Percentiles rank a stretch among this genome's conserved stretches.
Evolutionary conservation across 2,113 vertebrate genomes (phyloP).

Genomic region (Cephalopholis sonnerati): DNA sequence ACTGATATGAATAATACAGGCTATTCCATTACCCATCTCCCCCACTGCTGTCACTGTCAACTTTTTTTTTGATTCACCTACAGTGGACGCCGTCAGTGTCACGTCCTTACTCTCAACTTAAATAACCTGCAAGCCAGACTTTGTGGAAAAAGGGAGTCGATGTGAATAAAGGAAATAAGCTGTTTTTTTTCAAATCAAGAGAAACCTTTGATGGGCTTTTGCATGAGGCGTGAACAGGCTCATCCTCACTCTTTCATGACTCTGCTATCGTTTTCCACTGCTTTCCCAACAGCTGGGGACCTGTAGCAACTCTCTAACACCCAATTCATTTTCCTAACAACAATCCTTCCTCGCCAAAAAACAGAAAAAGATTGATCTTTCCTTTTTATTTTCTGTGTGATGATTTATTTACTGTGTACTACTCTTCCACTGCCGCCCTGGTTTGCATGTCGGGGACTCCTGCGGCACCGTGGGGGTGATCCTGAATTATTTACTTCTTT

Average conservation of each 20-base stretch:
- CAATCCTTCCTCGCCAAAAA: conserved; percentile 45
- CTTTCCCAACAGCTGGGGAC: conserved; percentile 47
- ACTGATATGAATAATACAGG: conserved; percentile 74
- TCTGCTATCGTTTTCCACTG: conserved; percentile 17
- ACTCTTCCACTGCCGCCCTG: conserved; percentile 56
- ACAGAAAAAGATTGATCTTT: conserved; percentile 49
- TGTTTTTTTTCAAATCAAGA: conserved; percentile 41
- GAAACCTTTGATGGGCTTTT: conserved; percentile 53
- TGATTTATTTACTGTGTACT: conserved; percentile 79
- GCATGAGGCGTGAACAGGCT: conserved; percentile 42
- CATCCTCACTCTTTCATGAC: conserved; percentile 40
- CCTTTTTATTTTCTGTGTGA: conserved; percentile 62
- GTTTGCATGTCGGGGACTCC: conserved; percentile 74
- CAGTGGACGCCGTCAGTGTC: conserved; percentile 9
- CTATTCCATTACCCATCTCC: conserved; percentile 42
- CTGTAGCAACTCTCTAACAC: conserved; percentile 31
- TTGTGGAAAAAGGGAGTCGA: conserved; percentile 13
- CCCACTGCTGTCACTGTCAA: conserved; percentile 38
- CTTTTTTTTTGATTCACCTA: conserved; percentile 30
- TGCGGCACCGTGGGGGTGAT: conserved; percentile 51
- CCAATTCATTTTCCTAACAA: conserved; percentile 61
- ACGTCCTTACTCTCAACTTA: conserved; percentile 33
- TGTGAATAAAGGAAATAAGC: conserved; percentile 47
- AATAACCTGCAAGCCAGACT: conserved; percentile 43
- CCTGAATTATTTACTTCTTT: conserved; percentile 76